A percentile compares a stretch with the other conserved stretches of the same genome.
phyloP scores from a whole-genome alignment of 2,888 invertebrate species.

The Torymus aiolomorphi region DNA sequence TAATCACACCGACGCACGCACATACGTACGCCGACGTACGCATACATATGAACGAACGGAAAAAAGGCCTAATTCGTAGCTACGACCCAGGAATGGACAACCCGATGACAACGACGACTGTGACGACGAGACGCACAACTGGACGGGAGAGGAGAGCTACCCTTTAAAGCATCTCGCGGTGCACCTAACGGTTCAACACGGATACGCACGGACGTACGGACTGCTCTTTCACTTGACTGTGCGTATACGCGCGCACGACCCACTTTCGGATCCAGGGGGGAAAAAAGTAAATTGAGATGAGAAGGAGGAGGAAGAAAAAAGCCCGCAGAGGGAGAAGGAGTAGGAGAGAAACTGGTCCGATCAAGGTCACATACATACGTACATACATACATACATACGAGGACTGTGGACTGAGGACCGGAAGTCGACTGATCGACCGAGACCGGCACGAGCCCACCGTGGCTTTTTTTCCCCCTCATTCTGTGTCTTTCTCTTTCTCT shows the following conservation, averaged over 20 bases:
- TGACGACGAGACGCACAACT: too few relatives aligned
- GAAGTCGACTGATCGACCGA: conserved; percentile 41
- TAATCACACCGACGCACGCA: too few relatives aligned
- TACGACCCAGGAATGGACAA: too few relatives aligned
- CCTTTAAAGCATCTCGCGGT: conserved; percentile 2
- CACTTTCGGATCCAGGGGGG: conserved; percentile 42
- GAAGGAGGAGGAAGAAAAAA: conserved; percentile 21
- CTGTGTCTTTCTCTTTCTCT: conserved; percentile 5
- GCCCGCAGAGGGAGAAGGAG: not conserved
- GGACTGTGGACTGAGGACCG: conserved; percentile 22
- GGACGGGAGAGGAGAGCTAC: too few relatives aligned
- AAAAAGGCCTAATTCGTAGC: too few relatives aligned
- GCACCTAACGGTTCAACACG: conserved; percentile 44
- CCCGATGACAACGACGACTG: too few relatives aligned
- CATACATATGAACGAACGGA: too few relatives aligned
- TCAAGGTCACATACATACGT: conserved; percentile 50
- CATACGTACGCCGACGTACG: too few relatives aligned
- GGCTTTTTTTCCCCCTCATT: not conserved
- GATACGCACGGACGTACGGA: conserved; percentile 27
- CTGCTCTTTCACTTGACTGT: conserved; percentile 10
- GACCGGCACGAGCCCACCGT: conserved; percentile 4
- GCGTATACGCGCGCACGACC: conserved; percentile 41
- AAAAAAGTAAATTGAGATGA: conserved; percentile 39
- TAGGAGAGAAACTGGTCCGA: conserved; percentile 51
- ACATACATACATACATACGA: conserved; percentile 11